A percentile compares a stretch with the other conserved stretches of the same genome.
Conservation (phyloP, 2,113 vertebrate genomes). For the Melospiza melodia region DNA sequence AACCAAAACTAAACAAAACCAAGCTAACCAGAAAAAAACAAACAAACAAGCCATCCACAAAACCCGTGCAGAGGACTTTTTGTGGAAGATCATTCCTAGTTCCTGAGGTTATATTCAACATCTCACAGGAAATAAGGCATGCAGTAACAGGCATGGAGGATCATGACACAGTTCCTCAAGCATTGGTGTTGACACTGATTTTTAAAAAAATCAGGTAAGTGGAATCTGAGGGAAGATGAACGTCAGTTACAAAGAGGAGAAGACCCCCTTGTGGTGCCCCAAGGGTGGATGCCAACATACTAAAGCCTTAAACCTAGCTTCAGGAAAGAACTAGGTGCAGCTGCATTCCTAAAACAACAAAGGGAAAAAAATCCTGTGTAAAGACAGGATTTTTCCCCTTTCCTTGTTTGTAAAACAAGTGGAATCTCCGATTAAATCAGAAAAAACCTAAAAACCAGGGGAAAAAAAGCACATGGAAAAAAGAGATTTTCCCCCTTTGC, state of each 20-base stretch:
- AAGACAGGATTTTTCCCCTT: background rate
- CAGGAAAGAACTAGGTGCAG: background rate
- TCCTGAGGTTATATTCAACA: background rate
- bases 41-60: background rate
- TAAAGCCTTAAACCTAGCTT: background rate
- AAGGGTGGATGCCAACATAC: background rate
- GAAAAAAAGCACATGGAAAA: fast-evolving
- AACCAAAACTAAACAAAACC: background rate
- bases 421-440: background rate
- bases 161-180: background rate
- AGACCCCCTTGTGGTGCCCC: background rate
- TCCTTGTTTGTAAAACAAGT: background rate
- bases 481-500: background rate
- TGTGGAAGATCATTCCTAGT: background rate
- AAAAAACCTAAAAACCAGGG: background rate
- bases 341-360: background rate
- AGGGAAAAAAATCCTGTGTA: background rate
- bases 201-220: background rate
- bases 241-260: background rate
- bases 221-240: background rate
- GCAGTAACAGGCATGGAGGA: background rate
- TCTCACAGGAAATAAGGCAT: background rate
- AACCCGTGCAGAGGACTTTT: background rate
- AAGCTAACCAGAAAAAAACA: background rate
- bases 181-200: background rate